Percentiles rank a stretch among this genome's conserved stretches.
Conservation (phyloP, 1,140 invertebrate species). For the Drosophila seguyi region DNA sequence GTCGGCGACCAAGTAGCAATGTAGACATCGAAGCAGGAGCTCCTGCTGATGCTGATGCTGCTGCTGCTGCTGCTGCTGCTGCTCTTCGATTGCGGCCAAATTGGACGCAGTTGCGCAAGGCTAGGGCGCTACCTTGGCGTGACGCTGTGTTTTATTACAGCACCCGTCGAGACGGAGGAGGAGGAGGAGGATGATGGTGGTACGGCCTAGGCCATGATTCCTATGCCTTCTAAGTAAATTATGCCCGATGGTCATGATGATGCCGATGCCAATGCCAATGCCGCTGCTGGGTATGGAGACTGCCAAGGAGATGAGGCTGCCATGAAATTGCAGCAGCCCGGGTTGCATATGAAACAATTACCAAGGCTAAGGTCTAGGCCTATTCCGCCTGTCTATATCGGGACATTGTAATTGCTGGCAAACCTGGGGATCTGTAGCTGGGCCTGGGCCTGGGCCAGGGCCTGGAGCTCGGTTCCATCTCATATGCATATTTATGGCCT, state of each 20-base stretch:
- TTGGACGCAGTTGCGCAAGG: conserved; percentile 80
- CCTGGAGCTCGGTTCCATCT: conserved; percentile 27
- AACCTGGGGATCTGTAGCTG: conserved; percentile 3
- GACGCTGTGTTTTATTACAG: conserved; percentile 81
- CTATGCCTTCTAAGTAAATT: conserved; percentile 84
- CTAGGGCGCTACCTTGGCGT: conserved; percentile 65
- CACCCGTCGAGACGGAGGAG: conserved; percentile 13
- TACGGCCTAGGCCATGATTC: conserved; percentile 71
- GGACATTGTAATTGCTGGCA: conserved; percentile 75
- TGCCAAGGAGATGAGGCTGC: conserved; percentile 30
- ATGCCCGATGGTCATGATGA: conserved; percentile 80
- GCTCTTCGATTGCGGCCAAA: conserved; percentile 60
- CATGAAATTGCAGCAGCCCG: conserved; percentile 48
- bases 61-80: conserved; percentile 21
- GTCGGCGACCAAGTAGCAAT: conserved; percentile 81
- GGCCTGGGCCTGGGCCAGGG: neutral
- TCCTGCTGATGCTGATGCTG: conserved; percentile 36
- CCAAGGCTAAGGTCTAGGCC: conserved; percentile 46
- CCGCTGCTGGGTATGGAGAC: conserved; percentile 3
- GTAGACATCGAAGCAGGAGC: conserved; percentile 67
- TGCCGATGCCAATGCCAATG: conserved; percentile 20
- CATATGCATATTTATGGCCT: conserved; percentile 66
- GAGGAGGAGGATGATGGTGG: neutral
- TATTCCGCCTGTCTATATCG: conserved; percentile 59
- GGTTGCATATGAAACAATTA: conserved; percentile 80